These are phyloP conservation scores for Micoletzkya japonica DNA, from an alignment of 2,888 invertebrate genomes.

Conservation along the genomic window DNA sequence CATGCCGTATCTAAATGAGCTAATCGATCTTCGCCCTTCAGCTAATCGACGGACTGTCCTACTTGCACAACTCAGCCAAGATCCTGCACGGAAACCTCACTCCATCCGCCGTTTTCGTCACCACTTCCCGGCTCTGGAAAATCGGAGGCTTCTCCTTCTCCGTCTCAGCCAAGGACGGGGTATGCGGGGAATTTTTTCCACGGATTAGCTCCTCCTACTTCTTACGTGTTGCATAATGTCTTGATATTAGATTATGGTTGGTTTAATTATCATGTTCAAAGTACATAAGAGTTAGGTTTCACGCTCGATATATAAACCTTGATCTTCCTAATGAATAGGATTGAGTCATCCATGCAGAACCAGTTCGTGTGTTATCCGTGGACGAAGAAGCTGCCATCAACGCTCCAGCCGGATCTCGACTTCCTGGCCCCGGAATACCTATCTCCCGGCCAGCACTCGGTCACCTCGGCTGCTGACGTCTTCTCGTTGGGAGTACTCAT, in stretches of 20 bases:
- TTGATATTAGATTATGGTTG: neutral
- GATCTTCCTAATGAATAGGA: no score
- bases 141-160: slow-evolving; percentile 89
- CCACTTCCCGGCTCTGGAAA: slow-evolving; percentile 92
- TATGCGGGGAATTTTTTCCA: slow-evolving; percentile 28
- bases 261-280: neutral
- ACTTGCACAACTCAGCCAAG: slow-evolving; percentile 84
- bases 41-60: slow-evolving; percentile 86
- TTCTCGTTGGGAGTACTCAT: slow-evolving; percentile 92
- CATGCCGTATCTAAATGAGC: no score
- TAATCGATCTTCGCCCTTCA: no score
- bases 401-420: slow-evolving; percentile 91
- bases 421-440: slow-evolving; percentile 93
- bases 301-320: no score
- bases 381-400: slow-evolving; percentile 86
- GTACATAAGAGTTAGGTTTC: no score
- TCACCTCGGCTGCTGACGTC: slow-evolving; percentile 87
- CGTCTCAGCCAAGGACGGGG: slow-evolving; percentile 55
- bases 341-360: slow-evolving; percentile 71
- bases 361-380: slow-evolving; percentile 81
- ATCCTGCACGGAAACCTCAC: slow-evolving; percentile 91
- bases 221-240: neutral
- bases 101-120: slow-evolving; percentile 87
- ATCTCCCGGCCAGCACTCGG: slow-evolving; percentile 56
- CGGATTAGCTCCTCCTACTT: neutral